Conservation (phyloP, 2,888 invertebrate species). For the Teinopalpus imperialis region DNA sequence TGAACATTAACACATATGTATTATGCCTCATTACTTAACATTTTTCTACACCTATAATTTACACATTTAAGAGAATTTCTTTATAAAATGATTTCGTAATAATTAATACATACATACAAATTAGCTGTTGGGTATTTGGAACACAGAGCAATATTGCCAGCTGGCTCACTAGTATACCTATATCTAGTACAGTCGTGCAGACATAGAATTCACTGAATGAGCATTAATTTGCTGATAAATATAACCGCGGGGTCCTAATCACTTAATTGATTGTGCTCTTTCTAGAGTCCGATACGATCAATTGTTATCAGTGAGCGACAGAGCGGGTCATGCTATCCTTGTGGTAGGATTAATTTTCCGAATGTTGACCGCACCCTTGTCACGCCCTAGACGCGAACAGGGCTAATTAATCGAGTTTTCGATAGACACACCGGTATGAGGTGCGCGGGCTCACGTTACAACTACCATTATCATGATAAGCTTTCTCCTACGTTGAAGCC, state of each 20-base stretch:
- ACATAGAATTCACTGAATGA: slow-evolving; percentile 54
- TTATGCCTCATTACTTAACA: no score
- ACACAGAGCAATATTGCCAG: no score
- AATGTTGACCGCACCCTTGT: slow-evolving; percentile 73
- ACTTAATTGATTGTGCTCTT: slow-evolving; percentile 64
- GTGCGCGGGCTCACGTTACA: slow-evolving; percentile 58
- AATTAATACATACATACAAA: no score
- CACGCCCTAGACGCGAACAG: slow-evolving; percentile 57
- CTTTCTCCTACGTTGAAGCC: slow-evolving; percentile 34
- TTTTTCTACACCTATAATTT: no score
- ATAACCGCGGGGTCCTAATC: slow-evolving; percentile 63
- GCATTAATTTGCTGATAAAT: slow-evolving; percentile 57
- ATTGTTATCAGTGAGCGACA: slow-evolving; percentile 55
- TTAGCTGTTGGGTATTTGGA: no score
- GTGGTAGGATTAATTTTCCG: slow-evolving; percentile 75
- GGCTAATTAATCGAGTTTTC: slow-evolving; percentile 76
- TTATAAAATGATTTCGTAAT: no score
- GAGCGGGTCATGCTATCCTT: slow-evolving; percentile 50
- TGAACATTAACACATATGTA: no score
- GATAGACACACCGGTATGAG: slow-evolving; percentile 51
- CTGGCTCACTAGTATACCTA: no score
- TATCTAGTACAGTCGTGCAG: no score
- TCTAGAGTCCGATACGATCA: slow-evolving; percentile 61
- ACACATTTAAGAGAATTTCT: no score
- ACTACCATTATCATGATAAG: slow-evolving; percentile 63